These are phyloP conservation scores for Sycophila sp. DNA, from an alignment of 1,140 invertebrate genomes.

Conservation along the genomic window DNA sequence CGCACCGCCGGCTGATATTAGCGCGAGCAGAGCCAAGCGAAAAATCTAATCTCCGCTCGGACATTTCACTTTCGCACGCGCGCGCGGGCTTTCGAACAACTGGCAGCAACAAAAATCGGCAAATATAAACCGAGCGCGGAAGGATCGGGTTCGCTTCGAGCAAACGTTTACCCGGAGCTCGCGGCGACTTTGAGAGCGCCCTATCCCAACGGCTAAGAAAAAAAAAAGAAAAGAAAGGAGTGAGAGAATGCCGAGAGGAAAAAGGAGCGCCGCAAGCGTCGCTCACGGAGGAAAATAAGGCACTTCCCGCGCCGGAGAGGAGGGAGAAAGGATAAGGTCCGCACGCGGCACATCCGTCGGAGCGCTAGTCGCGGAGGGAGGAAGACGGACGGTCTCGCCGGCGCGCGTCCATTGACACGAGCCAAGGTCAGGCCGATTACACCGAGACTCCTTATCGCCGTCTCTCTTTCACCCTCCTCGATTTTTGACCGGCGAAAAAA, in stretches of 20 bases:
- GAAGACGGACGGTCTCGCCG: slow-evolving; percentile 7
- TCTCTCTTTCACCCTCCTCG: background rate
- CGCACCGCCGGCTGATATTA: too few species aligned
- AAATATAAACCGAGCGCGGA: background rate
- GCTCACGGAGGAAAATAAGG: slow-evolving; percentile 7
- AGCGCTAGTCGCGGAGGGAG: too few species aligned
- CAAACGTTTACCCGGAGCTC: too few species aligned
- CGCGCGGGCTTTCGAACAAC: background rate
- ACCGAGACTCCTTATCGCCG: slow-evolving; percentile 21
- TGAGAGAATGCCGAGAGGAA: background rate
- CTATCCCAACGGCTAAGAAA: too few species aligned
- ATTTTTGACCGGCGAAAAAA: background rate
- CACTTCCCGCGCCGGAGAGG: slow-evolving; percentile 8
- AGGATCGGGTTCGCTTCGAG: too few species aligned
- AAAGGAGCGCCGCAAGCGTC: background rate
- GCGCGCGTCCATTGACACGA: slow-evolving; percentile 37
- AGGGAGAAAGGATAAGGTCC: background rate
- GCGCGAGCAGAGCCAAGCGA: too few species aligned
- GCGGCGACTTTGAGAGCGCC: too few species aligned
- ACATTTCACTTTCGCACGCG: background rate
- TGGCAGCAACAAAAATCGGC: background rate
- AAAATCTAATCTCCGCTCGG: too few species aligned
- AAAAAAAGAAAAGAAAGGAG: too few species aligned
- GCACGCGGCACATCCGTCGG: too few species aligned
- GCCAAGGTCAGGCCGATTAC: slow-evolving; percentile 37